A percentile compares a stretch with the other conserved stretches of the same genome.
Evolutionary conservation across 2,888 invertebrate genomes (phyloP).

Genomic region (Dromius quadrimaculatus): DNA sequence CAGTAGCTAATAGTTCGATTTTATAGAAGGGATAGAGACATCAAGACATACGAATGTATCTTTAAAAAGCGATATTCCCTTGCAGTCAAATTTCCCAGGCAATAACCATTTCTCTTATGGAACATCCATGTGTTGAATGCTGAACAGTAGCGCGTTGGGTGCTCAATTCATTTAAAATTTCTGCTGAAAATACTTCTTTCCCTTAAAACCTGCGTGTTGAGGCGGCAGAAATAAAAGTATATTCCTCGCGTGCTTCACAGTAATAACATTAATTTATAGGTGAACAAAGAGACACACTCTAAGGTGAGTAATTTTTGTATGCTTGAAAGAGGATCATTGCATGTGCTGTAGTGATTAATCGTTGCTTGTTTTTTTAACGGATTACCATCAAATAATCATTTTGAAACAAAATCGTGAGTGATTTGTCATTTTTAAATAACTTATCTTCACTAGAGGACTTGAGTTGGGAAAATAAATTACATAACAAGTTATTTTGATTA

Average conservation of each 20-base stretch:
- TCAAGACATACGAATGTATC: slow-evolving; percentile 24
- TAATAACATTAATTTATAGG: slow-evolving; percentile 34
- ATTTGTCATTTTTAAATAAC: no score
- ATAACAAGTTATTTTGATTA: no score
- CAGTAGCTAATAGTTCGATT: no score
- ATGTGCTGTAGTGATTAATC: slow-evolving; percentile 20
- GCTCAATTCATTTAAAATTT: no score
- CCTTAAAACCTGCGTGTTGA: slow-evolving; percentile 16
- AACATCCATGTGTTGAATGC: slow-evolving; percentile 9
- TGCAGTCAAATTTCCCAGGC: no score
- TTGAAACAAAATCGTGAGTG: slow-evolving; percentile 4
- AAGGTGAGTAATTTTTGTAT: slow-evolving; percentile 32
- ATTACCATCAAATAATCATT: slow-evolving; percentile 19
- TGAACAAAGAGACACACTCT: slow-evolving; percentile 25
- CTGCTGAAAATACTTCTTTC: no score
- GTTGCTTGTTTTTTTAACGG: slow-evolving; percentile 1
- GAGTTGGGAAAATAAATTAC: no score
- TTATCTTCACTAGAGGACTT: no score
- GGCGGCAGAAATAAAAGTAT: slow-evolving; percentile 11
- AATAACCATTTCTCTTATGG: no score
- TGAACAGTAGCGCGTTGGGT: slow-evolving; percentile 27
- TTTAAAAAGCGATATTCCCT: slow-evolving; percentile 29
- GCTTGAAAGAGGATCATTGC: slow-evolving; percentile 13
- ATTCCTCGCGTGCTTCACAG: slow-evolving; percentile 21
- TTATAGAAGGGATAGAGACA: no score